phyloP scores from a whole-genome alignment of 2,797 vertebrate genomes.

The Pseudotriccus pelzelni region DNA sequence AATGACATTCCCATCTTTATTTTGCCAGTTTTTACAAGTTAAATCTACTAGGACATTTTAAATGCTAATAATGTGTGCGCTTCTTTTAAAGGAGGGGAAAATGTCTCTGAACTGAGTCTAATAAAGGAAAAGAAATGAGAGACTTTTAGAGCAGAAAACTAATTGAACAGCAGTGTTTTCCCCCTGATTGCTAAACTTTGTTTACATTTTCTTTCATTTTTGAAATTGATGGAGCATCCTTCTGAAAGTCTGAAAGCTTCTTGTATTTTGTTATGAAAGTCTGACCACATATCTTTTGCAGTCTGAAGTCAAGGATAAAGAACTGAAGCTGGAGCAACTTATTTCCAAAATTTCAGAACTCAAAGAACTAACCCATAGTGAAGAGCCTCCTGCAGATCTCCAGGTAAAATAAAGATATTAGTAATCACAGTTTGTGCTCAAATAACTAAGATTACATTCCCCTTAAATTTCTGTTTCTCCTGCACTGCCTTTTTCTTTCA shows the following conservation, averaged over 20 bases:
- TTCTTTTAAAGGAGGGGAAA: neutral
- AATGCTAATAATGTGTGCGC: neutral
- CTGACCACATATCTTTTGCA: conserved; percentile 60
- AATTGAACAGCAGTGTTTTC: neutral
- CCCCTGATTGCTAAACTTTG: neutral
- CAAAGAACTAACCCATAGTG: conserved; percentile 82
- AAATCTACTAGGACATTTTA: neutral
- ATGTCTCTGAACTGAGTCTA: neutral
- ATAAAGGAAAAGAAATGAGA: neutral
- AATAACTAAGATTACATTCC: neutral
- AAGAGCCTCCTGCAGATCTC: conserved; percentile 87
- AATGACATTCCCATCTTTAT: neutral
- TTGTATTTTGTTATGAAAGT: neutral
- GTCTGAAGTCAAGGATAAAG: conserved; percentile 86
- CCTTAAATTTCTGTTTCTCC: neutral
- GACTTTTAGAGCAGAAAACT: neutral
- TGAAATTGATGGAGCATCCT: neutral
- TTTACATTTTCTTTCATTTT: neutral
- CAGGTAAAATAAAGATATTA: conserved; percentile 80
- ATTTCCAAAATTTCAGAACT: conserved; percentile 86
- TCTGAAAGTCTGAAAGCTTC: neutral
- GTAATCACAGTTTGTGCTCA: neutral
- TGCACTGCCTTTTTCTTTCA: neutral
- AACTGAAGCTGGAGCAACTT: conserved; percentile 83
- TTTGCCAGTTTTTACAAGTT: neutral